These are phyloP conservation scores for Salpingus planirostris DNA, from an alignment of 2,888 invertebrate genomes.

Conservation along the genomic window DNA sequence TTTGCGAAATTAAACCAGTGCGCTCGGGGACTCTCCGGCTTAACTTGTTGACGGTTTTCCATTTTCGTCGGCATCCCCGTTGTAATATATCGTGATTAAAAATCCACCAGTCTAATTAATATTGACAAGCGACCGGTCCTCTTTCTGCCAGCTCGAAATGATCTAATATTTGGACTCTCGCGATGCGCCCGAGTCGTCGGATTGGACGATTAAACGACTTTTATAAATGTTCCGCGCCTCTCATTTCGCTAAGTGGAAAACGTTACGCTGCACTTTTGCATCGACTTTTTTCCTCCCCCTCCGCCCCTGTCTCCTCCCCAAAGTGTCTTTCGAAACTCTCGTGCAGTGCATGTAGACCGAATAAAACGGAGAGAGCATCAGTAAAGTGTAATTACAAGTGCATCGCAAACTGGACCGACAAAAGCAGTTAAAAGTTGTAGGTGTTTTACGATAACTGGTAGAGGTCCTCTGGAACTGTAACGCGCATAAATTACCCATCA, in stretches of 20 bases:
- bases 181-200: slow-evolving; percentile 8
- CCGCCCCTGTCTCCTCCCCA: no score
- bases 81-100: slow-evolving; percentile 22
- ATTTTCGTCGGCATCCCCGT: slow-evolving; percentile 16
- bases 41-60: slow-evolving; percentile 25
- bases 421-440: no score
- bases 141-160: slow-evolving; percentile 10
- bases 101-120: slow-evolving; percentile 21
- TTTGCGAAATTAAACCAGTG: slow-evolving; percentile 28
- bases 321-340: no score
- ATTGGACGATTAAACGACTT: slow-evolving; percentile 15
- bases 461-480: no score
- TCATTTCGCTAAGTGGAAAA: slow-evolving; percentile 15
- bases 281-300: no score
- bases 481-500: no score
- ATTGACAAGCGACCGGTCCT: slow-evolving; percentile 13
- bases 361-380: no score
- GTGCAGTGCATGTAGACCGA: no score
- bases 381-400: no score
- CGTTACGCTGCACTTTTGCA: slow-evolving; percentile 5
- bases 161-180: slow-evolving; percentile 16
- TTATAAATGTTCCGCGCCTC: slow-evolving; percentile 17
- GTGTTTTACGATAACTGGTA: no score
- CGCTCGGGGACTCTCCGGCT: slow-evolving; percentile 18
- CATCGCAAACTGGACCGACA: no score